phyloP scores from a whole-genome alignment of 2,113 vertebrate species.

The Fregata magnificens region DNA sequence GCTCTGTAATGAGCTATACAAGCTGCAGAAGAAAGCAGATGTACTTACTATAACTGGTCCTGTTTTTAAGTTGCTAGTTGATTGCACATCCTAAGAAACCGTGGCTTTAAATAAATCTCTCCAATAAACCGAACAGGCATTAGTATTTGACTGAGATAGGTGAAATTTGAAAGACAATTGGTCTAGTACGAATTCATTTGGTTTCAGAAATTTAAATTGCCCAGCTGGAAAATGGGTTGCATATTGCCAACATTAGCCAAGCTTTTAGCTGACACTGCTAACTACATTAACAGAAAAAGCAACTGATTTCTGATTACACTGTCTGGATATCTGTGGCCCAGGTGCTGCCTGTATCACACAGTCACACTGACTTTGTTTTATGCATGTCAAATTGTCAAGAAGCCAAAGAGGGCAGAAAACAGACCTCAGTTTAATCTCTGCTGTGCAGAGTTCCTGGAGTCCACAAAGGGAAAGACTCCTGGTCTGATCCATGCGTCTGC shows the following conservation, averaged over 20 bases:
- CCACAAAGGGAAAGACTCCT: not conserved
- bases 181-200: not conserved
- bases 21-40: not conserved
- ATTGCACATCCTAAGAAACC: not conserved
- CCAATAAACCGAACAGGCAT: not conserved
- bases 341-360: not conserved
- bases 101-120: not conserved
- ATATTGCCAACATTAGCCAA: not conserved
- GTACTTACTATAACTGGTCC: not conserved
- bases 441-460: not conserved
- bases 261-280: not conserved
- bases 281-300: not conserved
- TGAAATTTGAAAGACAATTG: not conserved
- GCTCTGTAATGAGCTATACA: not conserved
- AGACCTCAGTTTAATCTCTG: not conserved
- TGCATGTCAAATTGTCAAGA: not conserved
- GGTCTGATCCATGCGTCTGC: not conserved
- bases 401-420: not conserved
- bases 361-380: not conserved
- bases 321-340: not conserved
- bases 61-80: not conserved
- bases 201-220: not conserved
- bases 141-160: not conserved
- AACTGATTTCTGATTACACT: not conserved
- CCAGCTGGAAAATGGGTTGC: not conserved